phyloP scores from a whole-genome alignment of 2,888 invertebrate species.

The Tigriopus californicus region DNA sequence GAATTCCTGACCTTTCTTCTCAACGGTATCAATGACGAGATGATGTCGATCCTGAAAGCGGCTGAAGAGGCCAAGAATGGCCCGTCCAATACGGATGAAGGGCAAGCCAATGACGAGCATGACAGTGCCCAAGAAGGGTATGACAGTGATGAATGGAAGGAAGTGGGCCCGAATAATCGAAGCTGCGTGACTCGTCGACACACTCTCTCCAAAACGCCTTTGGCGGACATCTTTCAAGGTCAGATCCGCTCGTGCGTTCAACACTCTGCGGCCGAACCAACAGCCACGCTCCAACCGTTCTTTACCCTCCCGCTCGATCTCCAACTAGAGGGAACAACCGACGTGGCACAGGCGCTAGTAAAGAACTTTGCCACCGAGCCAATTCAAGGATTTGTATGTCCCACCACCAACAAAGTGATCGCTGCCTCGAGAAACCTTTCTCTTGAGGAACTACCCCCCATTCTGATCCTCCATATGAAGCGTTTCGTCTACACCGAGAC shows the following conservation, averaged over 20 bases:
- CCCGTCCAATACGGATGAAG: constrained; percentile 20
- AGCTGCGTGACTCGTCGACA: constrained; percentile 70
- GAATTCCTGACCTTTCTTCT: constrained; percentile 83
- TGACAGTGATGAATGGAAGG: constrained; percentile 20
- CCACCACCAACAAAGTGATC: constrained; percentile 57
- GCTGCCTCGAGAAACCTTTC: constrained; percentile 78
- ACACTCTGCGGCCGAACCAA: constrained; percentile 46
- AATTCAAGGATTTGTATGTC: constrained; percentile 65
- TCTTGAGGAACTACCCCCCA: constrained; percentile 69
- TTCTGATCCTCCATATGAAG: constrained; percentile 76
- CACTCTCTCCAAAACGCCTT: constrained; percentile 59
- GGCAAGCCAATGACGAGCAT: constrained; percentile 19
- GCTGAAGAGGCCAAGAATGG: constrained; percentile 21
- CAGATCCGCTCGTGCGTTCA: constrained; percentile 65
- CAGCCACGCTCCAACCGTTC: constrained; percentile 85
- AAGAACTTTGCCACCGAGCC: constrained; percentile 64
- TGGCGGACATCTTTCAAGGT: constrained; percentile 83
- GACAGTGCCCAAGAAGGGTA: constrained; percentile 12
- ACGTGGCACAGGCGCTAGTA: constrained; percentile 67
- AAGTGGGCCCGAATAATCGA: constrained; percentile 61
- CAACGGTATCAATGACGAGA: constrained; percentile 88
- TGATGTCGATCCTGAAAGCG: constrained; percentile 32
- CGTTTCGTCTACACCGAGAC: constrained; percentile 66
- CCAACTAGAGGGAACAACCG: constrained; percentile 37
- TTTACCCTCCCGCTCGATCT: constrained; percentile 87